phyloP scores from a whole-genome alignment of 2,797 vertebrate species.

The Sebastes nivosus region DNA sequence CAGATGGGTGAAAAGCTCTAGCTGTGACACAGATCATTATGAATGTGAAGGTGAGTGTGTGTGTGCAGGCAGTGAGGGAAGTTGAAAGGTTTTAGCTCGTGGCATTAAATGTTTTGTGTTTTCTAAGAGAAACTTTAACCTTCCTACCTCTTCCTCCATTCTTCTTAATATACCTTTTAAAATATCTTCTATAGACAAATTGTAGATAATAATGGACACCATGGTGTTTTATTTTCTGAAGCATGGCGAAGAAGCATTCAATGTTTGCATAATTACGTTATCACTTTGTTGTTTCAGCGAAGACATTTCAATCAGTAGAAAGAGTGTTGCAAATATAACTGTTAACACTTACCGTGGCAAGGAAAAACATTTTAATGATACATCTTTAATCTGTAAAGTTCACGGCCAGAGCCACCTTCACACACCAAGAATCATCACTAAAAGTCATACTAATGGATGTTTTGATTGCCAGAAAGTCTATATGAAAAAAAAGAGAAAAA shows the following conservation, averaged over 20 bases:
- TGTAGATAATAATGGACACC: neutral
- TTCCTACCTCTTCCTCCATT: neutral
- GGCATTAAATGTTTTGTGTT: neutral
- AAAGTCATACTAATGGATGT: no score
- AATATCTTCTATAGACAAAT: neutral
- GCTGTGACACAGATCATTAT: constrained; percentile 9
- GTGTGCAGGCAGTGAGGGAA: neutral
- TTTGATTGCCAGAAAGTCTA: no score
- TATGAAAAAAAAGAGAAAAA: no score
- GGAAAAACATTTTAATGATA: neutral
- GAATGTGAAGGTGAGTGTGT: neutral
- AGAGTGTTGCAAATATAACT: neutral
- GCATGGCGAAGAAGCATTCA: neutral
- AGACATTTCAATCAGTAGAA: neutral
- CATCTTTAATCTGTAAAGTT: no score
- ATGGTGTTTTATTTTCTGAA: neutral
- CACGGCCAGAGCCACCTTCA: no score
- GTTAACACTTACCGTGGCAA: neutral
- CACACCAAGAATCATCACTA: no score
- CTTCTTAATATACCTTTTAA: neutral
- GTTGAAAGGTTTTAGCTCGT: neutral
- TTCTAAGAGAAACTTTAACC: neutral
- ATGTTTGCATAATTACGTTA: neutral
- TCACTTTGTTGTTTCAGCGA: no score
- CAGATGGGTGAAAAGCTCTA: neutral